Evolutionary conservation across 2,113 vertebrate species (phyloP).

Genomic region (Chinchilla lanigera): DNA sequence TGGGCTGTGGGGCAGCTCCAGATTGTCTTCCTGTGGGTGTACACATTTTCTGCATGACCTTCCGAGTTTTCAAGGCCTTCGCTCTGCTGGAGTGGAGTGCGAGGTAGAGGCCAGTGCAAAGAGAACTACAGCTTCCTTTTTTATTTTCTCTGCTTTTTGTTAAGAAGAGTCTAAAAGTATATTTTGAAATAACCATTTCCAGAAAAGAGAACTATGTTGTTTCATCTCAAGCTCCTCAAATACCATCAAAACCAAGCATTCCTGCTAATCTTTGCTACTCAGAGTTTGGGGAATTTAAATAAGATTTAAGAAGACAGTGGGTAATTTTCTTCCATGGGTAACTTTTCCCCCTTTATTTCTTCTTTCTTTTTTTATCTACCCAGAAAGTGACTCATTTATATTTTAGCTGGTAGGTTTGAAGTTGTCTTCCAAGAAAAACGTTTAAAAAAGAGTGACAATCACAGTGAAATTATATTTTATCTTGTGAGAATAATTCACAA

Average conservation of each 20-base stretch:
- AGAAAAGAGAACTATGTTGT: constrained; percentile 49
- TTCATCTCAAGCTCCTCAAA: not conserved
- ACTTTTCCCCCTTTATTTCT: not conserved
- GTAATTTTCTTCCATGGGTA: not conserved
- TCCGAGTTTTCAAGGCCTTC: not conserved
- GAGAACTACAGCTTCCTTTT: not conserved
- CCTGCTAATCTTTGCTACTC: not conserved
- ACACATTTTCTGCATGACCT: not conserved
- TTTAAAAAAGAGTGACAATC: constrained; percentile 22
- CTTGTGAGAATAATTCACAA: constrained; percentile 42
- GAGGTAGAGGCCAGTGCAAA: not conserved
- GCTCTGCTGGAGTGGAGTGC: not conserved
- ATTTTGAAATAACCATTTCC: constrained; percentile 30
- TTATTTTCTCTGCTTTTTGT: constrained; percentile 24
- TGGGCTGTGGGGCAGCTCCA: not conserved
- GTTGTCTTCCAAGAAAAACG: constrained; percentile 52
- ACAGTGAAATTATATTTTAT: constrained; percentile 49
- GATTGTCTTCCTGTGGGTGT: not conserved
- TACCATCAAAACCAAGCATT: not conserved
- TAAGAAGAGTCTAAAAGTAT: not conserved
- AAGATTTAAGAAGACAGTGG: not conserved
- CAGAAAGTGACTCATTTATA: constrained; percentile 40
- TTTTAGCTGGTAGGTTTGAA: constrained; percentile 43
- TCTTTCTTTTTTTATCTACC: constrained; percentile 1
- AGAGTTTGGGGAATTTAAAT: not conserved